Base-by-base conservation (phyloP, 1,140 invertebrate species). In the Maconellicoccus hirsutus region DNA sequence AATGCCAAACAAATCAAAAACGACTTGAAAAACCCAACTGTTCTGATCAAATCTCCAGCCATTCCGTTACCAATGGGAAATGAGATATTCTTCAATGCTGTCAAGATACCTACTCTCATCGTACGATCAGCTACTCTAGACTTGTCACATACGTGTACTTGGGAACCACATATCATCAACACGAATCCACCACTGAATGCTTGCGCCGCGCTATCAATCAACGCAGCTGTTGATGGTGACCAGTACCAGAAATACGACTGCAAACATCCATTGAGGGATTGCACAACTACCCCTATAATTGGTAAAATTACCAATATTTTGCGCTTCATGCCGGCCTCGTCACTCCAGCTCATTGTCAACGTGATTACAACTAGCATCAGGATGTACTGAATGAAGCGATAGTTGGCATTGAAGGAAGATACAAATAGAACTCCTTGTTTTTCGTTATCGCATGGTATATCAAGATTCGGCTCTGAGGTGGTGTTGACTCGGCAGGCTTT, bases 301-400 rank as follows among this genome's bases (percentile, higher is more conserved):
- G 42, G 42, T 52, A 52, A 16, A 2, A 52, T 16, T 8, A 52
- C n/a, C 16, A 52, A 52, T 8, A 16, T 6, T 74, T 82, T 82
- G n/a, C 42, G 42, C 2, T 16, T 8, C n/a, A 6, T 6, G n/a
- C 42, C 42, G n/a, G 42, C 42, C n/a, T 16, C 42, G 42, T 52
- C 42, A 52, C 42, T 52, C 42, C 42, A 52, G 42, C 42, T 16
- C n/a, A 19, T 52, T 14, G 42, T 16, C 42, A 52, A 16, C n/a
- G n/a, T 16, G 27, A 75, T 73, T 70, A 71, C 74, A 14, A 76
- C 19, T 23, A 76, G 61, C 0, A 76, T 75, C 26, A 77, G 10
- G 61, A 14, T 4, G 25, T 66, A 23, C 19, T 23, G 1, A 4
- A 12, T 26, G 22, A 26, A 26, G 6, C 21, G 22, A 26, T 6